A percentile compares a stretch with the other conserved stretches of the same genome.
Evolutionary conservation across 2,888 invertebrate genomes (phyloP).

Genomic region (Lasius platythorax): DNA sequence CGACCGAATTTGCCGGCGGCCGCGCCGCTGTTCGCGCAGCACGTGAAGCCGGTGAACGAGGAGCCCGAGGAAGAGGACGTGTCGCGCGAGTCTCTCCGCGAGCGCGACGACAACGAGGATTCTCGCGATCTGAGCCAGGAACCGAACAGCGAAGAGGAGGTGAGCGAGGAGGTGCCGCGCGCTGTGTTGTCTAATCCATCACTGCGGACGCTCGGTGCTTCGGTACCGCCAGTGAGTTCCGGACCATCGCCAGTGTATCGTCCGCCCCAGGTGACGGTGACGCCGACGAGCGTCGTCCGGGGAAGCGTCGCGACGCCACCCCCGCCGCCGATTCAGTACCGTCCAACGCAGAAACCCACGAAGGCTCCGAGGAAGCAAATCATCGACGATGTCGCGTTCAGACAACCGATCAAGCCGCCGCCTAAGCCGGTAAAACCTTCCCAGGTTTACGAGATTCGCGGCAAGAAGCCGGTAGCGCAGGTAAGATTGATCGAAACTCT

Average conservation of each 20-base stretch:
- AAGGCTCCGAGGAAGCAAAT: conserved; percentile 76
- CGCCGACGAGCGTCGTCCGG: conserved; percentile 53
- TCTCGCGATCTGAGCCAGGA: conserved; percentile 60
- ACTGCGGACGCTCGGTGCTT: conserved; percentile 33
- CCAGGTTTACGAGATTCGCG: conserved; percentile 66
- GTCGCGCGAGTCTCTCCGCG: conserved; percentile 47
- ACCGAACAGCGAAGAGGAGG: conserved; percentile 59
- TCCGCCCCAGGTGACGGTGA: conserved; percentile 56
- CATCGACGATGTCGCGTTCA: conserved; percentile 72
- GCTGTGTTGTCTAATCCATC: conserved; percentile 50
- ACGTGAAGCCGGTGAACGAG: conserved; percentile 81
- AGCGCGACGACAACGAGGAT: conserved; percentile 55
- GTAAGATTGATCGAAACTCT: conserved; percentile 58
- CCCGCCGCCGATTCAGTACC: conserved; percentile 65
- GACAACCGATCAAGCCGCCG: conserved; percentile 65
- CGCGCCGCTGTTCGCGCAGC: conserved; percentile 36
- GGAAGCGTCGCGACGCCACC: conserved; percentile 43
- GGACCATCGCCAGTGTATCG: conserved; percentile 72
- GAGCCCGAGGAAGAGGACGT: conserved; percentile 74
- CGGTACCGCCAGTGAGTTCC: not conserved
- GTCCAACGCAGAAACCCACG: conserved; percentile 72
- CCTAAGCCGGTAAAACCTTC: conserved; percentile 66
- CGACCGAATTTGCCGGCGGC: conserved; percentile 56
- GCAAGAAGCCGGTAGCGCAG: conserved; percentile 91
- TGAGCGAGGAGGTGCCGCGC: conserved; percentile 68